Evolutionary conservation across 2,113 vertebrate species (phyloP).

Genomic region (Chitala chitala): DNA sequence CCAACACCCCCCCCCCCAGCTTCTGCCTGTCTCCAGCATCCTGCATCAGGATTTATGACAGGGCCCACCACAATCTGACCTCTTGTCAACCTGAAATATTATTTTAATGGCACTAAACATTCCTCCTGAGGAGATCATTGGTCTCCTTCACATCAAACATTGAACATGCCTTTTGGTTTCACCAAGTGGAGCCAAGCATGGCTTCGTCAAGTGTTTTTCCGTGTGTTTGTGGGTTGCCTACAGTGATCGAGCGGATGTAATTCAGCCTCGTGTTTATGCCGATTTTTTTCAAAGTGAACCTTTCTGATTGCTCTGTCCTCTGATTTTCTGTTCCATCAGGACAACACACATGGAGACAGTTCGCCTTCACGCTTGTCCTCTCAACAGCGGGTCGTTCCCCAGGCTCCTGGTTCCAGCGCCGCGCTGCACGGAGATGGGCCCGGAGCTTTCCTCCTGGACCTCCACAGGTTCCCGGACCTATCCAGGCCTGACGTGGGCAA

Average conservation of each 20-base stretch:
- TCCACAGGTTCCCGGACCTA: slow-evolving; percentile 93
- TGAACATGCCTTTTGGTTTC: background rate
- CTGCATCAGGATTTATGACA: background rate
- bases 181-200: background rate
- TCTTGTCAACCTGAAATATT: slow-evolving; percentile 24
- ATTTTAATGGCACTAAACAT: slow-evolving; percentile 19
- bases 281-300: background rate
- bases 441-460: slow-evolving; percentile 84
- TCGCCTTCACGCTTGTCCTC: slow-evolving; percentile 42
- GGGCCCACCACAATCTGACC: slow-evolving; percentile 8
- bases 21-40: background rate
- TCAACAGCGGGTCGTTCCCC: slow-evolving; percentile 39
- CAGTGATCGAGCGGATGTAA: too few relatives aligned
- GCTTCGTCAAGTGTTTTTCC: background rate
- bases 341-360: slow-evolving; percentile 55
- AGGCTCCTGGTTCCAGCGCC: slow-evolving; percentile 57
- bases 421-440: slow-evolving; percentile 78
- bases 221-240: background rate
- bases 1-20: background rate
- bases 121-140: slow-evolving; percentile 11
- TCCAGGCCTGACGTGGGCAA: slow-evolving; percentile 92
- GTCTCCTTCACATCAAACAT: slow-evolving; percentile 9
- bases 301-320: background rate
- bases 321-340: background rate
- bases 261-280: too few relatives aligned